These are phyloP conservation scores for Drosophila kanapiae DNA, from an alignment of 1,140 invertebrate species.

Conservation along the genomic window DNA sequence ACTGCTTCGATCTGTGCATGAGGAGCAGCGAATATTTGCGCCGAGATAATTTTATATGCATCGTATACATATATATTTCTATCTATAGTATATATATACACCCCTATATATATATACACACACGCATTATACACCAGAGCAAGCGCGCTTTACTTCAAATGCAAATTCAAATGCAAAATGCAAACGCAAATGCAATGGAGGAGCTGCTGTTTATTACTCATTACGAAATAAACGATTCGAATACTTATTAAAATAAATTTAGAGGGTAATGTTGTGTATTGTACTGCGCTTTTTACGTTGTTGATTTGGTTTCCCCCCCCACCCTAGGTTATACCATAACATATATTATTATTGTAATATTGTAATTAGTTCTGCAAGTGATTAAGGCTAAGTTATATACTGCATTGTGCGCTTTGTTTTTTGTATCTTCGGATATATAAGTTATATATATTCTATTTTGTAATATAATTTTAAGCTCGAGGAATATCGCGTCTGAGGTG, in stretches of 20 bases:
- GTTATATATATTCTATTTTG: constrained; percentile 63
- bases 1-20: constrained; percentile 38
- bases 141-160: constrained; percentile 65
- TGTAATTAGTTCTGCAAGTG: constrained; percentile 59
- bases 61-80: constrained; percentile 78
- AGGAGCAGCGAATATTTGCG: constrained; percentile 50
- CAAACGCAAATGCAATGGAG: constrained; percentile 35
- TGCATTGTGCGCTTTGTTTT: constrained; percentile 73
- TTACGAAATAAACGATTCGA: constrained; percentile 58
- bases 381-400: constrained; percentile 58
- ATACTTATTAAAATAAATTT: constrained; percentile 59
- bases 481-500: constrained; percentile 21
- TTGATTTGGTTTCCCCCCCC: constrained; percentile 53
- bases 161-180: constrained; percentile 34
- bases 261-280: constrained; percentile 73
- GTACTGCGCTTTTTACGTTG: constrained; percentile 46
- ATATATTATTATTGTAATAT: constrained; percentile 31
- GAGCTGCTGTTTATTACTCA: constrained; percentile 59
- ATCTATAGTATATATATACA: constrained; percentile 61
- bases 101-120: constrained; percentile 48
- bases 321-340: constrained; percentile 29
- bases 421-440: constrained; percentile 64
- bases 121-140: constrained; percentile 52
- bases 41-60: constrained; percentile 72
- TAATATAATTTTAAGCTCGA: constrained; percentile 70